Conservation (phyloP, 2,888 invertebrate genomes). For the Corbicula japonica region DNA sequence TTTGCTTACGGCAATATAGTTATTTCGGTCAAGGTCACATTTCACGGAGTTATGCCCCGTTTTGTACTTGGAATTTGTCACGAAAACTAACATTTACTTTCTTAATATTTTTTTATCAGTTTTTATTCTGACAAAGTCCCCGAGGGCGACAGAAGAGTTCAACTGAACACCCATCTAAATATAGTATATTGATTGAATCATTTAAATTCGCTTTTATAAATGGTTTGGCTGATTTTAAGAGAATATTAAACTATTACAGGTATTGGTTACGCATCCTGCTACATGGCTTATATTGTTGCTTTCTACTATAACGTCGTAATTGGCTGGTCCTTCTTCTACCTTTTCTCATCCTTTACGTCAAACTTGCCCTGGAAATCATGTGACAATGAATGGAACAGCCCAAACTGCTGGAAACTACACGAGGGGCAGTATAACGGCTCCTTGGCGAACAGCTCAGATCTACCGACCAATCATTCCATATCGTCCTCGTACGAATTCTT, state of each 20-base stretch:
- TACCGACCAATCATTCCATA: constrained; percentile 60
- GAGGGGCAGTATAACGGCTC: constrained; percentile 70
- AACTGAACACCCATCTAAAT: too few species aligned
- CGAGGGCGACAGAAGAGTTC: too few species aligned
- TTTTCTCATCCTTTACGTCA: constrained; percentile 90
- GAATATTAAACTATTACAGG: constrained; percentile 90
- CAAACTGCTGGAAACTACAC: constrained; percentile 88
- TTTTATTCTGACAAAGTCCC: too few species aligned
- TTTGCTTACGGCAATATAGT: too few species aligned
- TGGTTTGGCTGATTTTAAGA: too few species aligned
- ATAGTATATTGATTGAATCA: too few species aligned
- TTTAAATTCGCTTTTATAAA: too few species aligned
- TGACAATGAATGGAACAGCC: constrained; percentile 93
- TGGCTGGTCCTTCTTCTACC: constrained; percentile 94
- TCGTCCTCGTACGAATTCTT: constrained; percentile 88
- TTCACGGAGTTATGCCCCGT: too few species aligned
- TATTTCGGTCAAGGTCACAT: too few species aligned
- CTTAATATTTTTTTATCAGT: constrained; percentile 7
- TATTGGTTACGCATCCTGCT: constrained; percentile 85
- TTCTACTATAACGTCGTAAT: constrained; percentile 92
- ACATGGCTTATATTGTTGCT: constrained; percentile 85
- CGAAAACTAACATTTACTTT: too few species aligned
- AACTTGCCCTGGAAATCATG: constrained; percentile 93
- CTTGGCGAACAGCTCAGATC: constrained; percentile 62
- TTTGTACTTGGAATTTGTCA: too few species aligned